Evolutionary conservation across 2,888 invertebrate species (phyloP).

Genomic region (Tiliacea aurago): DNA sequence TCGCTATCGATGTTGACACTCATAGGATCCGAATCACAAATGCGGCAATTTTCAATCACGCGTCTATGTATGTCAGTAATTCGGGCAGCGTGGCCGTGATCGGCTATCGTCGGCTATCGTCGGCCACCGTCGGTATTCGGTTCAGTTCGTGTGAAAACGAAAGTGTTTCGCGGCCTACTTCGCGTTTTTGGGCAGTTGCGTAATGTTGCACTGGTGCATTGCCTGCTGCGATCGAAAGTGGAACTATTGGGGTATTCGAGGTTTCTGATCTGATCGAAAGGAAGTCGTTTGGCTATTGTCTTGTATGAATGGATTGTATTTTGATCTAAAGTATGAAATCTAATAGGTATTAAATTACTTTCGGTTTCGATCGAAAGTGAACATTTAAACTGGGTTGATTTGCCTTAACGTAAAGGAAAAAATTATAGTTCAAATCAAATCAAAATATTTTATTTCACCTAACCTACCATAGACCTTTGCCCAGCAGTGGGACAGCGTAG

Average conservation of each 20-base stretch:
- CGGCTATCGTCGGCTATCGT: slow-evolving; percentile 52
- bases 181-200: slow-evolving; percentile 78
- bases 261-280: slow-evolving; percentile 13
- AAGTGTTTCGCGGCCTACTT: slow-evolving; percentile 84
- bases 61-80: slow-evolving; percentile 56
- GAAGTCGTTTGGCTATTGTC: slow-evolving; percentile 24
- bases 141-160: slow-evolving; percentile 80
- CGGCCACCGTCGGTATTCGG: slow-evolving; percentile 54
- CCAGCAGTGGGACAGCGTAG: no score
- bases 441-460: no score
- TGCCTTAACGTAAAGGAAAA: background rate
- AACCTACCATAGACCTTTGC: no score
- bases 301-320: background rate
- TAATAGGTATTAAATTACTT: background rate
- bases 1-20: slow-evolving; percentile 23
- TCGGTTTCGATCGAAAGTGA: slow-evolving; percentile 4
- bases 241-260: slow-evolving; percentile 31
- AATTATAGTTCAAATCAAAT: no score
- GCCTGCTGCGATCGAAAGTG: slow-evolving; percentile 39
- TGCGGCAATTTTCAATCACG: slow-evolving; percentile 47
- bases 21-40: slow-evolving; percentile 18
- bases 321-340: background rate
- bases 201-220: slow-evolving; percentile 72
- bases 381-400: background rate
- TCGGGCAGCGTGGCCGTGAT: slow-evolving; percentile 48